Evolutionary conservation across 2,888 invertebrate species (phyloP).

Genomic region (Ceratothoa steindachneri): DNA sequence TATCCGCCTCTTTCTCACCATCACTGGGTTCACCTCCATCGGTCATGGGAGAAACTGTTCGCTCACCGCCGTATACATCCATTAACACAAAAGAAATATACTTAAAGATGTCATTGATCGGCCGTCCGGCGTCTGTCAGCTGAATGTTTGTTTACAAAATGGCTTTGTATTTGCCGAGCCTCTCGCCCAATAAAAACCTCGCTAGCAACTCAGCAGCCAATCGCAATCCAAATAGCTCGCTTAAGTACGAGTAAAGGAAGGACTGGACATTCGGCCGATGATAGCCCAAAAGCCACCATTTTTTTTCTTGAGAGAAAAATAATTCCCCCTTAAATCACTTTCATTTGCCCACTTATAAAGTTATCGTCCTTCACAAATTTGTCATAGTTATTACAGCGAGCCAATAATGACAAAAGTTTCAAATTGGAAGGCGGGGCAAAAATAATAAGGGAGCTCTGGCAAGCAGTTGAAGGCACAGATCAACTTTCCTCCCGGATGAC

Average conservation of each 20-base stretch:
- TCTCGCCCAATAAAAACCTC: slow-evolving; percentile 34
- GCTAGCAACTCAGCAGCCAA: slow-evolving; percentile 26
- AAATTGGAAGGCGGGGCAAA: background rate
- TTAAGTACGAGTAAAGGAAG: slow-evolving; percentile 30
- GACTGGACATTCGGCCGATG: slow-evolving; percentile 22
- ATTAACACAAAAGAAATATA: slow-evolving; percentile 36
- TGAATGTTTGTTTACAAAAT: slow-evolving; percentile 48
- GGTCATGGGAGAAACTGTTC: slow-evolving; percentile 27
- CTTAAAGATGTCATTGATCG: slow-evolving; percentile 47
- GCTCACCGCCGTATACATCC: slow-evolving; percentile 36
- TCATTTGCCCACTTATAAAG: background rate
- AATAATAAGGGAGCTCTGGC: background rate
- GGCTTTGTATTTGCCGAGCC: slow-evolving; percentile 37
- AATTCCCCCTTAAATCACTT: background rate
- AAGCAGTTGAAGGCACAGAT: background rate
- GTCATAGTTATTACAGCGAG: too few relatives aligned
- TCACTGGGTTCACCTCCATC: slow-evolving; percentile 24
- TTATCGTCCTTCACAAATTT: too few relatives aligned
- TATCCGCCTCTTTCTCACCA: slow-evolving; percentile 8
- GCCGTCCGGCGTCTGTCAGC: slow-evolving; percentile 47
- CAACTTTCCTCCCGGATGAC: background rate
- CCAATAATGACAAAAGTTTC: background rate
- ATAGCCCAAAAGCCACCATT: slow-evolving; percentile 3
- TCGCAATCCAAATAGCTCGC: slow-evolving; percentile 22
- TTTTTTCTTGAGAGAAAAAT: background rate